Percentiles rank a stretch among this genome's conserved stretches.
Conservation (phyloP, 2,113 vertebrate species). For the Hystrix brachyura region DNA sequence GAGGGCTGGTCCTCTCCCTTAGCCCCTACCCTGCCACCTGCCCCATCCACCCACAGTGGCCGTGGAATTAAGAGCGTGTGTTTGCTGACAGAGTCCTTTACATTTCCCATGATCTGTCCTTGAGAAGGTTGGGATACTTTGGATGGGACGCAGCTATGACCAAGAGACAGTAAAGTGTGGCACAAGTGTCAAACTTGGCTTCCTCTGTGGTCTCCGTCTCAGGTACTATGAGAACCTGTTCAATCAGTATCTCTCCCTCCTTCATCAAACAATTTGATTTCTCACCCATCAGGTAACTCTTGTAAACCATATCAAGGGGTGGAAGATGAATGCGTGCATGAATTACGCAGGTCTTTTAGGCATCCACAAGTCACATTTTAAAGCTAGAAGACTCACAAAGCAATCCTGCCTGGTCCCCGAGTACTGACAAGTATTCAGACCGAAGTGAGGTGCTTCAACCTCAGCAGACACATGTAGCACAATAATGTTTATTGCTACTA, state of each 20-base stretch:
- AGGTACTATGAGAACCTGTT: neutral
- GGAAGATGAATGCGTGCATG: neutral
- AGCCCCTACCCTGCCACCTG: neutral
- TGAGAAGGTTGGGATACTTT: neutral
- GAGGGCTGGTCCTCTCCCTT: neutral
- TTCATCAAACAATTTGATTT: slow-evolving; percentile 12
- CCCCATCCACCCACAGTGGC: neutral
- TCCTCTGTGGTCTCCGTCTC: neutral
- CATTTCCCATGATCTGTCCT: neutral
- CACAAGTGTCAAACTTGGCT: neutral
- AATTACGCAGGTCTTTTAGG: slow-evolving; percentile 52
- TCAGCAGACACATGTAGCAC: slow-evolving; percentile 47
- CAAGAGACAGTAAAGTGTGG: neutral
- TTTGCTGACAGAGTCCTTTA: neutral
- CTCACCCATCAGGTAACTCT: slow-evolving; percentile 26
- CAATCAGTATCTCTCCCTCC: neutral
- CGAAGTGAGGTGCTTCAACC: slow-evolving; percentile 55
- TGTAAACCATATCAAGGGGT: neutral
- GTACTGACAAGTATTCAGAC: slow-evolving; percentile 32
- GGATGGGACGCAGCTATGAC: neutral
- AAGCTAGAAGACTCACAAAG: slow-evolving; percentile 42
- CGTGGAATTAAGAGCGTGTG: neutral
- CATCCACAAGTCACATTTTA: neutral
- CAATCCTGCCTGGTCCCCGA: neutral
- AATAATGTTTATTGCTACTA: slow-evolving; percentile 60